Percentiles rank a stretch among this genome's conserved stretches.
Conservation (phyloP, 2,113 vertebrate genomes). For the Crotophaga sulcirostris region DNA sequence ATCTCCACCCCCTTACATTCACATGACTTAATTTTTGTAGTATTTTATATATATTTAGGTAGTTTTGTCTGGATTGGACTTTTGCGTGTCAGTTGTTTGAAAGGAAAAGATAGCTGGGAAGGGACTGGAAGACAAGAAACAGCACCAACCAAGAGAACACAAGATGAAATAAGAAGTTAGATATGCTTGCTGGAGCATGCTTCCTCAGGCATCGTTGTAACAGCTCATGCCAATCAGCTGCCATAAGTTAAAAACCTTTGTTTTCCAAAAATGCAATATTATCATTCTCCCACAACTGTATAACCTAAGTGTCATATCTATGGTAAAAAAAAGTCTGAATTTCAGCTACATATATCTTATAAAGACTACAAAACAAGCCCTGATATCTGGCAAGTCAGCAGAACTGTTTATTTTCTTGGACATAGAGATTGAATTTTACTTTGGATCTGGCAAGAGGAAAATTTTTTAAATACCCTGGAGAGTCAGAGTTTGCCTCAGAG, state of each 20-base stretch:
- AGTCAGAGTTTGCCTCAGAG: conserved; percentile 45
- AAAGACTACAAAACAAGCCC: not conserved
- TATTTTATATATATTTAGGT: not conserved
- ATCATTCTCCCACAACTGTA: not conserved
- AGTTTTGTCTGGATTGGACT: not conserved
- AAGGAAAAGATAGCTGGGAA: not conserved
- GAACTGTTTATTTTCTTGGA: conserved; percentile 52
- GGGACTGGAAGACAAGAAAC: not conserved
- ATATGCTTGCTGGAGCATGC: not conserved
- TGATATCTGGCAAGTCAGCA: conserved; percentile 34
- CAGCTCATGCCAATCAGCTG: not conserved
- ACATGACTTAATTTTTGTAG: not conserved
- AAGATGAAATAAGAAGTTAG: not conserved
- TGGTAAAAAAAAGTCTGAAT: not conserved
- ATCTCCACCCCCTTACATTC: not conserved
- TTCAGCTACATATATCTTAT: not conserved
- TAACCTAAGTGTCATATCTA: not conserved
- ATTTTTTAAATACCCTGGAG: not conserved
- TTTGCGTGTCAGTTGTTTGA: not conserved
- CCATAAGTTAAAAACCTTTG: not conserved
- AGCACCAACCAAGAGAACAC: not conserved
- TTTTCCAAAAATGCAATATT: not conserved
- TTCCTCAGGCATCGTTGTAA: not conserved
- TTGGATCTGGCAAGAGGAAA: conserved; percentile 47
- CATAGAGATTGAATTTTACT: conserved; percentile 45